Evolutionary conservation across 2,888 invertebrate genomes (phyloP).

Genomic region (Poecilus cupreus): DNA sequence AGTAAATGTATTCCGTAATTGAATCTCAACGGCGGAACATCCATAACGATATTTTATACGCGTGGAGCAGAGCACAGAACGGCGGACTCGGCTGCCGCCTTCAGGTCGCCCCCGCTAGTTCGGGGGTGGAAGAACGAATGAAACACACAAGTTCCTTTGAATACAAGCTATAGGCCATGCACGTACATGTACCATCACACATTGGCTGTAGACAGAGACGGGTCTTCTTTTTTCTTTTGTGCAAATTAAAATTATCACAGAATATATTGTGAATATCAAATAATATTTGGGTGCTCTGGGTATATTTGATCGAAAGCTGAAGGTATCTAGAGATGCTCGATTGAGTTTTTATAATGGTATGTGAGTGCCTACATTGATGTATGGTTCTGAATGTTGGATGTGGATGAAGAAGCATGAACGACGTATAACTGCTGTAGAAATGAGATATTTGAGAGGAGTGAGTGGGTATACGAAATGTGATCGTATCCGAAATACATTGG

Average conservation of each 20-base stretch:
- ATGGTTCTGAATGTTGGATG: too few species aligned
- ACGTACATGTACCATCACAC: background rate
- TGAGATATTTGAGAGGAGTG: too few species aligned
- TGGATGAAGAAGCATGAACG: too few species aligned
- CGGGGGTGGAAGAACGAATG: background rate
- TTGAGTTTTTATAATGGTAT: too few species aligned
- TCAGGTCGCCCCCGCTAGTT: background rate
- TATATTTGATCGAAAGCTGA: too few species aligned
- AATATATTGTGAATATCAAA: too few species aligned
- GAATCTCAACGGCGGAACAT: constrained; percentile 38
- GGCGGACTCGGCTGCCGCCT: background rate
- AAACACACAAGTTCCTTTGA: background rate
- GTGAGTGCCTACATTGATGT: too few species aligned
- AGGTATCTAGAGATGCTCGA: too few species aligned
- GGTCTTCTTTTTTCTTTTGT: background rate
- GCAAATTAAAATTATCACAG: background rate
- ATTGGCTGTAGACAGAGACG: background rate
- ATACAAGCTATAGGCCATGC: background rate
- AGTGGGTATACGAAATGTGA: too few species aligned
- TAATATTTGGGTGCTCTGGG: too few species aligned
- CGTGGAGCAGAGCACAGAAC: background rate
- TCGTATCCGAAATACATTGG: too few species aligned
- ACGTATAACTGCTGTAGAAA: too few species aligned
- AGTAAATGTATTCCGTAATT: constrained; percentile 52
- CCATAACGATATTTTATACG: constrained; percentile 49